phyloP scores from a whole-genome alignment of 2,113 vertebrate species.

The Carassius auratus region DNA sequence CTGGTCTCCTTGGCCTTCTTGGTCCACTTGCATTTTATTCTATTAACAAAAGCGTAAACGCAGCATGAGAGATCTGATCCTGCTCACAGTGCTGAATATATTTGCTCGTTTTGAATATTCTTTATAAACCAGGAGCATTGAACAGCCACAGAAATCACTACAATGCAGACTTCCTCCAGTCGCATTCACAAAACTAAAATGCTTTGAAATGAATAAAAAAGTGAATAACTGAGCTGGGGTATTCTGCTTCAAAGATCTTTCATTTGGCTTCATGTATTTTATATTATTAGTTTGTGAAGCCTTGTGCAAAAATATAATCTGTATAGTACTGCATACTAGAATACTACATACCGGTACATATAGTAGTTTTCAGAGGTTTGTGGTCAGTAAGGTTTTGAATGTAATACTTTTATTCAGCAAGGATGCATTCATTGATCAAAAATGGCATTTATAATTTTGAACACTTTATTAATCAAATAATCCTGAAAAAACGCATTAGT shows the following conservation, averaged over 20 bases:
- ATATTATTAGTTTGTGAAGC: background rate
- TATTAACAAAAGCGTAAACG: conserved; percentile 58
- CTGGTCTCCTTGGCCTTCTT: conserved; percentile 83
- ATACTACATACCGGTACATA: background rate
- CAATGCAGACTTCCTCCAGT: background rate
- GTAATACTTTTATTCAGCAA: background rate
- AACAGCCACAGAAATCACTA: background rate
- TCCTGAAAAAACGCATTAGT: background rate
- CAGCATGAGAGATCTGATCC: background rate
- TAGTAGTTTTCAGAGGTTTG: background rate
- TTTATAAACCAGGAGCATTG: background rate
- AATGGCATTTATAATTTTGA: background rate
- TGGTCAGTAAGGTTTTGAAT: background rate
- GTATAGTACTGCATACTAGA: background rate
- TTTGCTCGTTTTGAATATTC: background rate
- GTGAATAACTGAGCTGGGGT: background rate
- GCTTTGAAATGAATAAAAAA: background rate
- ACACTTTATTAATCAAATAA: too few relatives aligned
- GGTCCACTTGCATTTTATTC: conserved; percentile 94
- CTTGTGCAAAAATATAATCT: background rate
- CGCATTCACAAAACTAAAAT: background rate
- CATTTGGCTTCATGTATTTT: background rate
- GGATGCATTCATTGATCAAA: background rate
- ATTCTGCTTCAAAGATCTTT: background rate
- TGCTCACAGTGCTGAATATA: background rate